phyloP scores from a whole-genome alignment of 2,113 vertebrate genomes.

The Odobenus rosmarus region DNA sequence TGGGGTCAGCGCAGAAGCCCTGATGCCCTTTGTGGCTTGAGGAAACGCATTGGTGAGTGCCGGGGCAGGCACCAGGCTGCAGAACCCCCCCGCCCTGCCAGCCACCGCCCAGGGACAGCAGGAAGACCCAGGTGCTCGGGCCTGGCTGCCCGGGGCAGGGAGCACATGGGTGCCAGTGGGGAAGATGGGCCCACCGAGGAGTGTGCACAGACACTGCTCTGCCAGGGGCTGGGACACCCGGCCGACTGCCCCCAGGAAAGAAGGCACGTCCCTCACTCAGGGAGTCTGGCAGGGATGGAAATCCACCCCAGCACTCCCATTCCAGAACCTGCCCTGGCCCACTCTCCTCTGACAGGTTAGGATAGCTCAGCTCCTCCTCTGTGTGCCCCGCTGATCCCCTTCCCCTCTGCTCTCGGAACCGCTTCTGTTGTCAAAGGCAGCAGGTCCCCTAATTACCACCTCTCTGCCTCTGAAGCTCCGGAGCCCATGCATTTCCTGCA shows the following conservation, averaged over 20 bases:
- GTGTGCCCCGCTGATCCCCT: not conserved
- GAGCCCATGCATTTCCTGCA: constrained; percentile 76
- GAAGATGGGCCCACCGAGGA: not conserved
- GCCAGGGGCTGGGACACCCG: not conserved
- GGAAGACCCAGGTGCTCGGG: not conserved
- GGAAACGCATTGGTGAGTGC: fast-evolving
- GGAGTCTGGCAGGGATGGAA: not conserved
- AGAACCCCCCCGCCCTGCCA: fast-evolving
- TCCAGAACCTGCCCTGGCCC: not conserved
- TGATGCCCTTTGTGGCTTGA: fast-evolving
- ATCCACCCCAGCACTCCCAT: not conserved
- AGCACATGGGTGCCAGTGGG: not conserved
- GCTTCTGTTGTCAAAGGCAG: not conserved
- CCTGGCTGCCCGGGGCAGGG: not conserved
- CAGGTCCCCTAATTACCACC: constrained; percentile 70
- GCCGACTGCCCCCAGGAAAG: not conserved
- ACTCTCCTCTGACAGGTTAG: not conserved
- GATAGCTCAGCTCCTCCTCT: not conserved
- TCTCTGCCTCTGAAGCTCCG: constrained; percentile 63
- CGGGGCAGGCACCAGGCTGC: not conserved
- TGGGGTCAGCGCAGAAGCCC: not conserved
- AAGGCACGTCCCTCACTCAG: not conserved
- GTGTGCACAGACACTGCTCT: not conserved
- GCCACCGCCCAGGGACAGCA: not conserved
- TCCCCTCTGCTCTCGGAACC: not conserved